Conservation (phyloP, 2,113 vertebrate species). For the Upupa epops region DNA sequence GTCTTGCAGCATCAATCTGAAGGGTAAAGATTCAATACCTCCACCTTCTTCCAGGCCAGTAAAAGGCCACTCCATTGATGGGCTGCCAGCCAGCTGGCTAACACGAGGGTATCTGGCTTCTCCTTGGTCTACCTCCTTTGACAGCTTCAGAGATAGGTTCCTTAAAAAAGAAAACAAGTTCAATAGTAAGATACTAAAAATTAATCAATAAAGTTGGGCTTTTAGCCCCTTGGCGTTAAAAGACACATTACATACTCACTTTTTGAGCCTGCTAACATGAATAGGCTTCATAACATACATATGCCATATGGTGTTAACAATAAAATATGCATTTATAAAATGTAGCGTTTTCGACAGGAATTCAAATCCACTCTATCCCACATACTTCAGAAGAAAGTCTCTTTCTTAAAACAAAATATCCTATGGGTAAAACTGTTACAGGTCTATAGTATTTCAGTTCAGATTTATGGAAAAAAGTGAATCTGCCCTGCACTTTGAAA, state of each 20-base stretch:
- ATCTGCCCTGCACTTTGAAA: not conserved
- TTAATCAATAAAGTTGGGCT: not conserved
- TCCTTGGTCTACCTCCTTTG: constrained; percentile 74
- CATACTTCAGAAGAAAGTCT: not conserved
- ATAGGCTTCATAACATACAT: not conserved
- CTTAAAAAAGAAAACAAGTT: constrained; percentile 55
- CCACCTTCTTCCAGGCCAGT: constrained; percentile 81
- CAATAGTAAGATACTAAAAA: not conserved
- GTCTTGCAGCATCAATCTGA: constrained; percentile 94
- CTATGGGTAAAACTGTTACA: not conserved
- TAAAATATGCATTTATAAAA: not conserved
- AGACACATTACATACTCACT: not conserved
- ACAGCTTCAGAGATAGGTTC: constrained; percentile 77
- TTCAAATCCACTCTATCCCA: not conserved
- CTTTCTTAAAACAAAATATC: not conserved
- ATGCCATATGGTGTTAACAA: not conserved
- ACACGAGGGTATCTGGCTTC: constrained; percentile 68
- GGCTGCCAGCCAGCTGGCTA: constrained; percentile 71
- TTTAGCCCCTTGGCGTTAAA: not conserved
- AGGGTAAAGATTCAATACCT: constrained; percentile 88
- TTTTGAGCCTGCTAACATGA: not conserved
- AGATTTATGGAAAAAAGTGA: not conserved
- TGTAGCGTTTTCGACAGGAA: not conserved
- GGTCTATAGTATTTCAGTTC: not conserved
- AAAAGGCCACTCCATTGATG: constrained; percentile 80